Conservation (phyloP, 2,113 vertebrate species). For the Egretta garzetta region DNA sequence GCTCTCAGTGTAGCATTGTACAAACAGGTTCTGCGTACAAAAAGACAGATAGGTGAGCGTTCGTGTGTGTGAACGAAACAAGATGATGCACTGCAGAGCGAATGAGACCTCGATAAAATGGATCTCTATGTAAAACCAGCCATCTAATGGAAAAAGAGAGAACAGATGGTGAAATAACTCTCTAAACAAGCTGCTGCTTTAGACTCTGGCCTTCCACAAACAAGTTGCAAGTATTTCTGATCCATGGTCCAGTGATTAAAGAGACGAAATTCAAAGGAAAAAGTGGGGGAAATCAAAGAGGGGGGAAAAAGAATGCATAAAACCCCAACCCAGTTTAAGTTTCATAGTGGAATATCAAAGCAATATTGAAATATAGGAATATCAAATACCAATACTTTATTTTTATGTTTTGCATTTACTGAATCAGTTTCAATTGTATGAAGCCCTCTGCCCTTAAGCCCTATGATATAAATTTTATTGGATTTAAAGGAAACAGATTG, state of each 20-base stretch:
- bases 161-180: slow-evolving; percentile 71
- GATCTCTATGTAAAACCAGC: slow-evolving; percentile 23
- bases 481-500: slow-evolving; percentile 79
- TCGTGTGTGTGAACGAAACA: slow-evolving; percentile 10
- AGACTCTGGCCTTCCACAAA: slow-evolving; percentile 56
- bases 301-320: slow-evolving; percentile 73
- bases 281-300: slow-evolving; percentile 70
- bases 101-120: not conserved
- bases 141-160: slow-evolving; percentile 59
- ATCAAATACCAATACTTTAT: slow-evolving; percentile 75
- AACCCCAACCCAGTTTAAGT: slow-evolving; percentile 76
- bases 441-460: slow-evolving; percentile 63
- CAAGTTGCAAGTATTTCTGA: slow-evolving; percentile 69
- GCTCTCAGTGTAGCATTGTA: not conserved
- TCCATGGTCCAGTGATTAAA: slow-evolving; percentile 78
- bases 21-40: not conserved
- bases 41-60: not conserved
- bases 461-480: slow-evolving; percentile 61
- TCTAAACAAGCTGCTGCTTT: slow-evolving; percentile 53
- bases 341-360: slow-evolving; percentile 82
- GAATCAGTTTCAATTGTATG: slow-evolving; percentile 69
- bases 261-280: slow-evolving; percentile 74
- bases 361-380: slow-evolving; percentile 79
- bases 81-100: not conserved
- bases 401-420: slow-evolving; percentile 77